Conservation (phyloP, 1,140 invertebrate genomes). For the Anoplolepis gracilipes region DNA sequence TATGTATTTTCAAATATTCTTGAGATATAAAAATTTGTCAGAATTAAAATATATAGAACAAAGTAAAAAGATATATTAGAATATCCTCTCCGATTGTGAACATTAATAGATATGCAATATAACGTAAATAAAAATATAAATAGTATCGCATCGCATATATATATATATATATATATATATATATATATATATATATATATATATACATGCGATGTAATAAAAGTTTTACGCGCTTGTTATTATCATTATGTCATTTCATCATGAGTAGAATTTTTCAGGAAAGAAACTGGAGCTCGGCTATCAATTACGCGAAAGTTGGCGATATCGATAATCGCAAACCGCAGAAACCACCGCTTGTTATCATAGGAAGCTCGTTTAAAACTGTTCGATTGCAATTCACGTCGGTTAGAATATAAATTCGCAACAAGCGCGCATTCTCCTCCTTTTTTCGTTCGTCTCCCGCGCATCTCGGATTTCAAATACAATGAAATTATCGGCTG, state of each 20-base stretch:
- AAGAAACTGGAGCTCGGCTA: constrained; percentile 52
- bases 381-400: constrained; percentile 37
- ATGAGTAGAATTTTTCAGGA: constrained; percentile 3
- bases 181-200: neutral
- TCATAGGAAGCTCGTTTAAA: constrained; percentile 31
- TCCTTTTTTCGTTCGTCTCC: neutral
- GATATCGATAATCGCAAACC: constrained; percentile 48
- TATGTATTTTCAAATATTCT: constrained; percentile 17
- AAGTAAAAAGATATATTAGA: neutral
- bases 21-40: constrained; percentile 1
- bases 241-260: constrained; percentile 48
- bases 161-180: neutral
- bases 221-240: constrained; percentile 11
- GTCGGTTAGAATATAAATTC: constrained; percentile 31
- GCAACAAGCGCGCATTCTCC: constrained; percentile 20
- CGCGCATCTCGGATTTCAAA: constrained; percentile 48
- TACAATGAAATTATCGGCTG: constrained; percentile 64
- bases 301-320: constrained; percentile 54
- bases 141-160: neutral
- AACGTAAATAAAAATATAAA: neutral
- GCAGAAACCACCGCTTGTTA: constrained; percentile 55
- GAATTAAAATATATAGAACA: neutral
- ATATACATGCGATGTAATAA: neutral
- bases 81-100: neutral
- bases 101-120: neutral